These are phyloP conservation scores for Platysternon megacephalum DNA, from an alignment of 2,113 vertebrate species.

Conservation along the genomic window DNA sequence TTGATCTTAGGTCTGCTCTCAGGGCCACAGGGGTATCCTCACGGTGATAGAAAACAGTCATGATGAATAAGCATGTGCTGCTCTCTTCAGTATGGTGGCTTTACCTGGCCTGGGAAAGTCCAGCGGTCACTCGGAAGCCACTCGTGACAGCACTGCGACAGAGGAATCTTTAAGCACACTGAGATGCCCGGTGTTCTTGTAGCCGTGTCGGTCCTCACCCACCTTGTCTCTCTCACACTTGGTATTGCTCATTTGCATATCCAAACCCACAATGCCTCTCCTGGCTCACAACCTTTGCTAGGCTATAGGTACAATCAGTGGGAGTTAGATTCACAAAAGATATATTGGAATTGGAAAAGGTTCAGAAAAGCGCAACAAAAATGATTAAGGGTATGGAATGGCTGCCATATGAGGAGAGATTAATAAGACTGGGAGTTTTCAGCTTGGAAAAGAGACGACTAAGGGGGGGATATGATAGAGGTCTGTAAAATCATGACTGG, in stretches of 20 bases:
- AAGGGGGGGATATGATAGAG: no score
- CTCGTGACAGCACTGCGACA: not conserved
- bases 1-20: not conserved
- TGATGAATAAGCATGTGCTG: not conserved
- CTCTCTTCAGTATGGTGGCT: not conserved
- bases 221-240: not conserved
- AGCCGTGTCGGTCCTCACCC: not conserved
- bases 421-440: no score
- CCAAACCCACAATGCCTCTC: not conserved
- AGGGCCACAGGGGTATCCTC: not conserved
- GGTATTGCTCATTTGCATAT: no score
- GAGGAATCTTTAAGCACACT: not conserved
- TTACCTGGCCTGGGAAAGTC: not conserved
- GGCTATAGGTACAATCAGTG: no score
- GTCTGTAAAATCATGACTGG: no score
- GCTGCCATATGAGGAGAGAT: no score
- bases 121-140: not conserved
- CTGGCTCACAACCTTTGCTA: no score
- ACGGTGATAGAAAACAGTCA: not conserved
- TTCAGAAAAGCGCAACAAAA: no score
- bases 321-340: no score
- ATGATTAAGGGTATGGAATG: no score
- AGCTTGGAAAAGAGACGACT: no score
- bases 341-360: no score
- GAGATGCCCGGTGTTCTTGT: not conserved